These are phyloP conservation scores for Syngnathoides biaculeatus DNA, from an alignment of 2,113 vertebrate genomes.

Conservation along the genomic window DNA sequence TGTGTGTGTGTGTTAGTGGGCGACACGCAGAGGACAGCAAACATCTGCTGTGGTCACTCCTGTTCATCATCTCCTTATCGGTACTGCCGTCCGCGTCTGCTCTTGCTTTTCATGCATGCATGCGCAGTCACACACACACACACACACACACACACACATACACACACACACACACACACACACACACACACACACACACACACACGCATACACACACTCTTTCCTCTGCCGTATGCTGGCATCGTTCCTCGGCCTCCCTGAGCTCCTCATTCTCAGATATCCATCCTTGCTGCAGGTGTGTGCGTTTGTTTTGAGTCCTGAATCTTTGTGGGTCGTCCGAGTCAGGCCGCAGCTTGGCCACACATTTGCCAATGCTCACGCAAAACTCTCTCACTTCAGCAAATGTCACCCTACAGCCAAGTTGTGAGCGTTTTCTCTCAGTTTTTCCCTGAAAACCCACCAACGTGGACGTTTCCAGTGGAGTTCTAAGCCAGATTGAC, in stretches of 20 bases:
- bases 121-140: background rate
- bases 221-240: slow-evolving; percentile 21
- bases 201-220: background rate
- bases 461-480: slow-evolving; percentile 45
- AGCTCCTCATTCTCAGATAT: slow-evolving; percentile 32
- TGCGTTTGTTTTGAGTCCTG: slow-evolving; percentile 16
- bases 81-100: slow-evolving; percentile 4
- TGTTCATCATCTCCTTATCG: slow-evolving; percentile 33
- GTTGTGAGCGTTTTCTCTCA: slow-evolving; percentile 30
- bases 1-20: background rate
- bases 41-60: slow-evolving; percentile 49
- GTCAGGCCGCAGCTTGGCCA: slow-evolving; percentile 37
- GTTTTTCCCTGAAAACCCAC: slow-evolving; percentile 8
- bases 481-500: slow-evolving; percentile 68
- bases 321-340: slow-evolving; percentile 30
- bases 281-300: slow-evolving; percentile 2
- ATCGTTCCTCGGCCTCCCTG: slow-evolving; percentile 4
- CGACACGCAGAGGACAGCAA: slow-evolving; percentile 31
- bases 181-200: too few species aligned
- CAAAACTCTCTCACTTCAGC: background rate
- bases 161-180: too few species aligned
- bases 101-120: background rate
- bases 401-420: slow-evolving; percentile 24
- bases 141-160: background rate
- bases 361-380: background rate